phyloP scores from a whole-genome alignment of 2,797 vertebrate species.

The Thamnophis elegans region DNA sequence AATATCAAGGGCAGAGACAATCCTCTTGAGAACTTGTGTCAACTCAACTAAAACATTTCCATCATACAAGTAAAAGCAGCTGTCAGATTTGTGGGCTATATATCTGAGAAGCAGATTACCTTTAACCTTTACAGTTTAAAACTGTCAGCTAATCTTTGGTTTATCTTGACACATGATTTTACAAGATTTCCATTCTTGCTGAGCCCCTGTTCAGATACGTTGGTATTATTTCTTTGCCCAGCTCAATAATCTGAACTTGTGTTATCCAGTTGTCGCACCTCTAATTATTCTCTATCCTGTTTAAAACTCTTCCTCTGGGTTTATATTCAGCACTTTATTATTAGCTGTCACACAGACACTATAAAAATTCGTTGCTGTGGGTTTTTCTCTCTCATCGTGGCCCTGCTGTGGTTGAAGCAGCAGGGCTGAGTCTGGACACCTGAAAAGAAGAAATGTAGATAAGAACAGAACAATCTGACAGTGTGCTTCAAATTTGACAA shows the following conservation, averaged over 20 bases:
- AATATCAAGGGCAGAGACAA: neutral
- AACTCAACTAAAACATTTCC: neutral
- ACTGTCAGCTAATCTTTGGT: neutral
- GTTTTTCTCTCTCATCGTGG: accelerated
- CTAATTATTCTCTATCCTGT: neutral
- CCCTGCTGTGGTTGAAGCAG: neutral
- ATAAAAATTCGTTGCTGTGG: neutral
- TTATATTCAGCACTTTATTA: neutral
- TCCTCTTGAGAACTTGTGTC: neutral
- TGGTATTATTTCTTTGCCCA: neutral
- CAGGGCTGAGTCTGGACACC: neutral
- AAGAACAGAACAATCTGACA: neutral
- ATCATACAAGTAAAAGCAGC: neutral
- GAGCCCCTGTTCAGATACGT: neutral
- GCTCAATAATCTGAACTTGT: neutral
- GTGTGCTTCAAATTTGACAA: neutral
- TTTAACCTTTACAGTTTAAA: constrained; percentile 12
- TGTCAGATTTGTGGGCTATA: neutral
- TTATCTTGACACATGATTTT: neutral
- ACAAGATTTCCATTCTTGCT: neutral
- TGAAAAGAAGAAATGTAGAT: neutral
- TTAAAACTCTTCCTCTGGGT: neutral
- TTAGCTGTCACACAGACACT: neutral
- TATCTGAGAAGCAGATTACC: neutral
- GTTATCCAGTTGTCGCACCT: neutral